These are phyloP conservation scores for Cotesia congregata DNA, from an alignment of 2,888 invertebrate genomes.

Conservation along the genomic window DNA sequence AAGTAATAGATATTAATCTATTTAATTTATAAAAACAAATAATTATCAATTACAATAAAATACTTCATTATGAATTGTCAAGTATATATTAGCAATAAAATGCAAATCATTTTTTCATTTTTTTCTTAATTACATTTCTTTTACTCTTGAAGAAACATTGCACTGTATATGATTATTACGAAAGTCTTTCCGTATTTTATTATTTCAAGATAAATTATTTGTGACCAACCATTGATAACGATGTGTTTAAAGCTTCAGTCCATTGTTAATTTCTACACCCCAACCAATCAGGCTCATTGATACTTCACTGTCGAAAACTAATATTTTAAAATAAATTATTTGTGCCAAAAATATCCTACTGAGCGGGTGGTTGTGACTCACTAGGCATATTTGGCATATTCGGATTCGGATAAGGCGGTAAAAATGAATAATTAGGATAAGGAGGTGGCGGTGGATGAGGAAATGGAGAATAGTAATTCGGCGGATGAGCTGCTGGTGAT, in stretches of 20 bases:
- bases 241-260: constrained; percentile 61
- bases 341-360: constrained; percentile 53
- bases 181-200: constrained; percentile 41
- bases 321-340: constrained; percentile 8
- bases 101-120: constrained; percentile 2
- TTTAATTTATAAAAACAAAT: neutral
- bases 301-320: neutral
- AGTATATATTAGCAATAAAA: constrained; percentile 14
- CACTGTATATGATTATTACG: constrained; percentile 56
- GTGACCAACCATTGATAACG: constrained; percentile 59
- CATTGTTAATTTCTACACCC: constrained; percentile 52
- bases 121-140: neutral
- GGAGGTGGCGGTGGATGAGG: constrained; percentile 71
- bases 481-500: constrained; percentile 63
- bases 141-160: constrained; percentile 52
- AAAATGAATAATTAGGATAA: constrained; percentile 74
- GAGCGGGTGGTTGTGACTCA: constrained; percentile 68
- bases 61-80: constrained; percentile 19
- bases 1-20: neutral
- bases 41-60: neutral
- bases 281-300: neutral
- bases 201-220: constrained; percentile 21
- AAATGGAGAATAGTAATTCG: constrained; percentile 68
- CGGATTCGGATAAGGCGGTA: constrained; percentile 72
- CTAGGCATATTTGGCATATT: constrained; percentile 67